Conservation (phyloP, 2,113 vertebrate genomes). For the Cephalopholis sonnerati region DNA sequence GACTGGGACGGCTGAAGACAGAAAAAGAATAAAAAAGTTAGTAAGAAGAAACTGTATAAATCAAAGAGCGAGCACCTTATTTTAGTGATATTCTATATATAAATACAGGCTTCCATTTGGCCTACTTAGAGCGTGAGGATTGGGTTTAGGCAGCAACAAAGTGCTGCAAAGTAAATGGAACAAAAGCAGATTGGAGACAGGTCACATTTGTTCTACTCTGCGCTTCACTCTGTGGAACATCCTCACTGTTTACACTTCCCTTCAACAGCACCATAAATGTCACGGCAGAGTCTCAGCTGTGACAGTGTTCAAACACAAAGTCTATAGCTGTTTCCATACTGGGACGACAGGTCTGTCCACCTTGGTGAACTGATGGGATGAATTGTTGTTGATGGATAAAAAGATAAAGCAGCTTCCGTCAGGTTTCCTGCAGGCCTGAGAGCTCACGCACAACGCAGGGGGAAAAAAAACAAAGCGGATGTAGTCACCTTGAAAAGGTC, state of each 20-base stretch:
- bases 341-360: background rate
- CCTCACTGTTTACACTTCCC: slow-evolving; percentile 45
- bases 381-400: slow-evolving; percentile 57
- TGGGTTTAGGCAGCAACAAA: slow-evolving; percentile 52
- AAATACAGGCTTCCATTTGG: slow-evolving; percentile 58
- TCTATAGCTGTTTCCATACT: slow-evolving; percentile 34
- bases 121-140: slow-evolving; percentile 67
- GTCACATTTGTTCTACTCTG: slow-evolving; percentile 39
- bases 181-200: slow-evolving; percentile 40
- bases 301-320: slow-evolving; percentile 33
- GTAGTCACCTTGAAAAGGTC: slow-evolving; percentile 60
- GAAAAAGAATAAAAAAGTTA: background rate
- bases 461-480: background rate
- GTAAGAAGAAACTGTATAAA: slow-evolving; percentile 20
- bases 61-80: slow-evolving; percentile 38
- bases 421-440: slow-evolving; percentile 2
- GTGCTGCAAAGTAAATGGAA: slow-evolving; percentile 60
- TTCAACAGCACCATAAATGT: slow-evolving; percentile 36
- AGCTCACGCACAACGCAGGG: slow-evolving; percentile 4
- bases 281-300: slow-evolving; percentile 35
- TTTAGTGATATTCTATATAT: slow-evolving; percentile 62
- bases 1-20: too few relatives aligned
- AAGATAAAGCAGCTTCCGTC: slow-evolving; percentile 32
- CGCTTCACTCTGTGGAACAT: slow-evolving; percentile 36
- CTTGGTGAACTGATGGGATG: slow-evolving; percentile 22